Conservation (phyloP, 2,888 invertebrate species). For the Hypercompe scribonia region DNA sequence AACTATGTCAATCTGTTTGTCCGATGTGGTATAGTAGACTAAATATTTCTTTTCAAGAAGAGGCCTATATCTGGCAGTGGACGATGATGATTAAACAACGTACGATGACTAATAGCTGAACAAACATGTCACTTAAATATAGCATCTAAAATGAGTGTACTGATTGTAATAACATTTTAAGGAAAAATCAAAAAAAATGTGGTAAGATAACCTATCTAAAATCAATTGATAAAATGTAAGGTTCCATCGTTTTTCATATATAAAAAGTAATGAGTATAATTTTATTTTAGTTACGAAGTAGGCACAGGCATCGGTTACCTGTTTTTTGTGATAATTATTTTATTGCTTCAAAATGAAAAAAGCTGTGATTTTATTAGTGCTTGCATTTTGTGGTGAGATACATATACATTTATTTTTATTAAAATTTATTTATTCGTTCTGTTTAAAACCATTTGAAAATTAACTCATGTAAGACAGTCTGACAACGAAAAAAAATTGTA, state of each 20-base stretch:
- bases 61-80: no score
- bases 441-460: neutral
- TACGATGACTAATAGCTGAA: neutral
- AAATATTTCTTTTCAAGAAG: no score
- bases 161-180: neutral
- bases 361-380: neutral
- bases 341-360: neutral
- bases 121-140: neutral
- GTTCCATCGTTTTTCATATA: neutral
- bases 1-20: no score
- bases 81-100: neutral
- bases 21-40: no score
- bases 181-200: neutral
- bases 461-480: no score
- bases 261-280: neutral
- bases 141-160: neutral
- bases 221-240: neutral
- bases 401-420: neutral
- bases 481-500: no score
- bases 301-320: neutral
- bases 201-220: neutral
- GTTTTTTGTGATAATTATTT: neutral
- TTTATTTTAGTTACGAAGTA: neutral
- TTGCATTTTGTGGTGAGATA: neutral
- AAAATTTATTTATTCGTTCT: neutral